Base-by-base conservation (phyloP, 2,888 invertebrate genomes). In the Isoperla grammatica region DNA sequence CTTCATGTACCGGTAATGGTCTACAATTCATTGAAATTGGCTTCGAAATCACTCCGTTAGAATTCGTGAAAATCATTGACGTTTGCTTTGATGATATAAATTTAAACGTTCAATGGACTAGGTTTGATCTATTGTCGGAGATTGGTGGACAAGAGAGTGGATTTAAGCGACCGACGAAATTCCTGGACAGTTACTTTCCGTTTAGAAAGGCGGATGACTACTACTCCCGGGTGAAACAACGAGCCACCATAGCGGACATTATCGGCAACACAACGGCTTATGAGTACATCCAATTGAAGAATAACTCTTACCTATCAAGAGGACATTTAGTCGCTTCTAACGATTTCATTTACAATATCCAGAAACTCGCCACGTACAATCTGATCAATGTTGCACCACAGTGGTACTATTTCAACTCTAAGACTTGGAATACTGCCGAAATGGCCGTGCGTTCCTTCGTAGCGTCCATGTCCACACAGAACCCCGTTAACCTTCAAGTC, bases 361-460 rank as follows among this genome's bases (percentile, higher is more conserved):
- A 80, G 43, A 83, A 85, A 66, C 73, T 76, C 1, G 70, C 81
- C 0, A 80, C 82, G 0, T 85, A 84, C 71, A 82, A 81, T 71
- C 85, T 81, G 67, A 73, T 84, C 55, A 86, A 86, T 67, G 78
- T 78, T 1, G 81, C 81, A 1, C 85, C 85, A 1, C 86, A 86
- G 65, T 86, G 85, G 85, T 81, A 83, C 66, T 73, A 72, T 2
- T 80, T 84, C 66, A 85, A 85, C 67, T 78, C 71, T 0, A 78
- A 78, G n/a, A 81, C 80, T 64, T 84, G 84, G 84, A 71, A 75
- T 46, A 65, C 67, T 1, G 69, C 80, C n/a, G 83, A 84, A 71
- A 66, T 67, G 4, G 71, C 73, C 59, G 72, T 79, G 5, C 73
- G 81, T 58, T n/a, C n/a, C n/a, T n/a, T n/a, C n/a, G n/a, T n/a